These are phyloP conservation scores for Spinibarbus caldwelli DNA, from an alignment of 2,797 vertebrate genomes.

Conservation along the genomic window DNA sequence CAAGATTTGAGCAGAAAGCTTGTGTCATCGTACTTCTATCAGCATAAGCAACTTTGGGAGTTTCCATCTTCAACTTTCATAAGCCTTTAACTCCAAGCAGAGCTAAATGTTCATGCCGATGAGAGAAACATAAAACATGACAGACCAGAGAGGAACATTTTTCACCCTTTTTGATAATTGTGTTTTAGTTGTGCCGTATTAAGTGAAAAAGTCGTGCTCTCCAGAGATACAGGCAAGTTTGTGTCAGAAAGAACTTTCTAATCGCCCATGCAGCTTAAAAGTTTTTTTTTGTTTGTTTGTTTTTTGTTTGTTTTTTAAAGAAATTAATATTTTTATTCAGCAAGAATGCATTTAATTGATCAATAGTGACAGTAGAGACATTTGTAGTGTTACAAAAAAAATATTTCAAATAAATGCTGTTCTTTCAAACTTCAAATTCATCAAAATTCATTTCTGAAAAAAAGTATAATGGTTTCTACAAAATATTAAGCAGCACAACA, in stretches of 20 bases:
- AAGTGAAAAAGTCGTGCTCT: conserved; percentile 18
- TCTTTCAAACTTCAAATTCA: too few relatives aligned
- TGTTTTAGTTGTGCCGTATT: conserved; percentile 37
- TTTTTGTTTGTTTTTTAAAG: too few relatives aligned
- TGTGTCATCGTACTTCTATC: conserved; percentile 66
- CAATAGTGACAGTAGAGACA: background rate
- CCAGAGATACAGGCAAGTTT: conserved; percentile 11
- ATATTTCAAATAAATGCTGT: background rate
- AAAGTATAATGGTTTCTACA: too few relatives aligned
- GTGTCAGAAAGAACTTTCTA: conserved; percentile 1
- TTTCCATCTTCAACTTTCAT: conserved; percentile 66
- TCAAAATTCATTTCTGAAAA: too few relatives aligned
- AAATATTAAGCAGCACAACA: background rate
- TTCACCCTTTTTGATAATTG: conserved; percentile 33
- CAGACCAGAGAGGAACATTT: conserved; percentile 71
- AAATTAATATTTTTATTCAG: too few relatives aligned
- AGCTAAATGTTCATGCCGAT: conserved; percentile 57
- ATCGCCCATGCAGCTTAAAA: background rate
- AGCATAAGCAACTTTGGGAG: conserved; percentile 70
- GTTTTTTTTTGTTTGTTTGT: too few relatives aligned
- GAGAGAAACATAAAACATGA: conserved; percentile 63
- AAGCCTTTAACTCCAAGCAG: conserved; percentile 74
- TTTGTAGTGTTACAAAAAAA: background rate
- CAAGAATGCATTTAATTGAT: background rate
- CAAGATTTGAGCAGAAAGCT: conserved; percentile 29